phyloP scores from a whole-genome alignment of 1,140 invertebrate genomes.

The Rhopalosiphum padi region DNA sequence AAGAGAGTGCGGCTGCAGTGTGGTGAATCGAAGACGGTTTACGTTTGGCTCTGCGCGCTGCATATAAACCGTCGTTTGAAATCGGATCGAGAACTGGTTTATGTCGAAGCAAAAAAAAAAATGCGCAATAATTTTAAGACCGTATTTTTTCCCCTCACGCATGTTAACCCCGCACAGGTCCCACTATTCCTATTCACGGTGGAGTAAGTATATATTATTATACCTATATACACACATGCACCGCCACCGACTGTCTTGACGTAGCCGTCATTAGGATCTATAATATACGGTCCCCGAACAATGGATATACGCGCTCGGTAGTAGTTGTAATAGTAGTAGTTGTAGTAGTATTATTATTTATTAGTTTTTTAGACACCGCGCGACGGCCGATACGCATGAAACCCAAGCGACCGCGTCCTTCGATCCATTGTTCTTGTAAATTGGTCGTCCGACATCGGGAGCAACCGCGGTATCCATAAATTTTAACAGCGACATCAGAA shows the following conservation, averaged over 20 bases:
- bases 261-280: constrained; percentile 12
- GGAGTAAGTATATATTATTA: not conserved
- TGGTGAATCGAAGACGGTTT: not conserved
- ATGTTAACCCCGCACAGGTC: not conserved
- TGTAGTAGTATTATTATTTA: constrained; percentile 12
- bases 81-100: constrained; percentile 39
- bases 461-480: constrained; percentile 20
- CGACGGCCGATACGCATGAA: not conserved
- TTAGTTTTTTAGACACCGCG: constrained; percentile 16
- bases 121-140: constrained; percentile 32
- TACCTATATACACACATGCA: not conserved
- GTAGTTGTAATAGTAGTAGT: not conserved
- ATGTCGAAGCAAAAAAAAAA: constrained; percentile 9
- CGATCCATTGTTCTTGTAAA: constrained; percentile 47
- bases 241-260: not conserved
- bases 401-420: not conserved
- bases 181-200: not conserved
- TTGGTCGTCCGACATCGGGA: constrained; percentile 36
- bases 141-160: not conserved
- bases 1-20: not conserved
- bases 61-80: constrained; percentile 24
- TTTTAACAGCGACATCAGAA: constrained; percentile 1
- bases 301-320: not conserved
- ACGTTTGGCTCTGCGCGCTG: not conserved
- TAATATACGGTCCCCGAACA: not conserved